Percentiles rank a stretch among this genome's conserved stretches.
Evolutionary conservation across 2,797 vertebrate species (phyloP).

Genomic region (Aulostomus chinensis): DNA sequence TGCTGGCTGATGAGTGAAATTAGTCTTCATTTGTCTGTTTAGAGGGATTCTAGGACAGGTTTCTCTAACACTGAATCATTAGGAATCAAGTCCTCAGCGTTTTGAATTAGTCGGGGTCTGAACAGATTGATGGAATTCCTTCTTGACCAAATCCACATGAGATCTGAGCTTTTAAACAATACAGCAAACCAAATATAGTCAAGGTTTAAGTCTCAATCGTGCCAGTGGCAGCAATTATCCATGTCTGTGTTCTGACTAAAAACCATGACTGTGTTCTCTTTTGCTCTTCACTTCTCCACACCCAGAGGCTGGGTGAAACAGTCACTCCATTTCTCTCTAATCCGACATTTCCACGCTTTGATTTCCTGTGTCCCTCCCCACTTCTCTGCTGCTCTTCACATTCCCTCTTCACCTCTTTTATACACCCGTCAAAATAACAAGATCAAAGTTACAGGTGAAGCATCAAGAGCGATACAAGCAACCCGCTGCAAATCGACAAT

Average conservation of each 20-base stretch:
- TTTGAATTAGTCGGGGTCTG: slow-evolving; percentile 21
- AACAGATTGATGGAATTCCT: slow-evolving; percentile 6
- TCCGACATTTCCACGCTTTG: slow-evolving; percentile 63
- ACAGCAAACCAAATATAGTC: slow-evolving; percentile 29
- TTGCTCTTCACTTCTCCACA: slow-evolving; percentile 40
- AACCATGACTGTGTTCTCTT: slow-evolving; percentile 49
- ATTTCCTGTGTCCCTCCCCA: slow-evolving; percentile 49
- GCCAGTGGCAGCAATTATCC: slow-evolving; percentile 66
- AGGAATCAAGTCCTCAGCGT: slow-evolving; percentile 9
- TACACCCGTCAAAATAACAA: slow-evolving; percentile 24
- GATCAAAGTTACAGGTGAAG: slow-evolving; percentile 47
- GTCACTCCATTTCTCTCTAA: slow-evolving; percentile 58
- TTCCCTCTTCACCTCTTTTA: slow-evolving; percentile 25
- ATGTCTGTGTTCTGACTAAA: slow-evolving; percentile 63
- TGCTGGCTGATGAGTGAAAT: slow-evolving; percentile 20
- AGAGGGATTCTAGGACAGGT: slow-evolving; percentile 15
- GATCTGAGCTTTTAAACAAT: slow-evolving; percentile 46
- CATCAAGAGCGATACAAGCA: slow-evolving; percentile 31
- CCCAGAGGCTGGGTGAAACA: slow-evolving; percentile 59
- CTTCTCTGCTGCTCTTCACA: slow-evolving; percentile 21
- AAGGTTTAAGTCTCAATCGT: slow-evolving; percentile 43
- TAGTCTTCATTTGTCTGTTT: slow-evolving; percentile 1
- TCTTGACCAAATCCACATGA: slow-evolving; percentile 12
- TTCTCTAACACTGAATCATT: slow-evolving; percentile 9
- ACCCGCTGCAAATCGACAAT: slow-evolving; percentile 12